Evolutionary conservation across 2,888 invertebrate species (phyloP), one percentile per base, ranked within the genome.

Genomic region (Papilio gigon): DNA sequence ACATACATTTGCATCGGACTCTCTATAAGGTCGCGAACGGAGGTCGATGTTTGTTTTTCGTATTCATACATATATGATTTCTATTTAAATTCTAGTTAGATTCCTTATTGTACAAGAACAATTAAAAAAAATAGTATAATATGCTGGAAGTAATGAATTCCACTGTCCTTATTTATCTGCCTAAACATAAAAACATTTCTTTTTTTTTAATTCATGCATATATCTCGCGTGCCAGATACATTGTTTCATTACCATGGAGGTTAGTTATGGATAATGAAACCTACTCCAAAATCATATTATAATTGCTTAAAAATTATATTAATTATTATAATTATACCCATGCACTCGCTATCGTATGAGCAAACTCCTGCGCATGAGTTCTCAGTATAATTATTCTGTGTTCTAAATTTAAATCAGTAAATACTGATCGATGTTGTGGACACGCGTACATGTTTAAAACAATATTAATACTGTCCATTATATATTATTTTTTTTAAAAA

Each of bases 1-100:
- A 53, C 50, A 17, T 58, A 58, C 60, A 67, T 64, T 68, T 63
- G 68, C 63, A 59, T 59, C 47, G 68, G 47, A 63, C 63, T 63
- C 56, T 68, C 59, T 50, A 33, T 68, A 68, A 68, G 68, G 68
- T 65, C 68, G 50, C 40, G 40, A 33, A 25, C 25, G 42, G 60
- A 68, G 68, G 68, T 68, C 68, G 63, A 64, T 50, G 64, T 59
- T 68, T 60, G 33, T 63, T 35, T 62, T 67, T 68, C 56, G 42
- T 62, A 37, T 61, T 53, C 30, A 56, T 62, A 35, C 11, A 60
- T 4, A 11, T 4, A 40, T 40, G 14, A 59, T 35, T 40, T 14
- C 4, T 20, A 11, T 37, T 25, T 35, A 17, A 56, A 62, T 14
- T 47, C 35, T 20, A 63, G n/a, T 22, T 20, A 47, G 6, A 20